Percentiles rank a stretch among this genome's conserved stretches.
phyloP scores from a whole-genome alignment of 2,888 invertebrate species.

The Lottia gigantea region DNA sequence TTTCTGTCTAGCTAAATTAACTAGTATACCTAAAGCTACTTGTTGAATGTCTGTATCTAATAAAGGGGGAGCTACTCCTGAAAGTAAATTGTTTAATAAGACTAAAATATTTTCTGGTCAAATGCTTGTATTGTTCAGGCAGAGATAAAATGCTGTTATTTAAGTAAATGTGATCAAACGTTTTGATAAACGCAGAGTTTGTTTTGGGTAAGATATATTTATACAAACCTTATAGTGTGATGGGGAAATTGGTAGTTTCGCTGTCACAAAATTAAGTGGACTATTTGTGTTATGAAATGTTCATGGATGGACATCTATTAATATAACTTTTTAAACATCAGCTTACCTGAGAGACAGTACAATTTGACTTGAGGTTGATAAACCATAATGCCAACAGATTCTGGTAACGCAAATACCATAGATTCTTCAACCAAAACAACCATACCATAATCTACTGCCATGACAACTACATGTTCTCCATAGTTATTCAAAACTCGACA shows the following conservation, averaged over 20 bases:
- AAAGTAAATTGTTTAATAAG: not conserved
- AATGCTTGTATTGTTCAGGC: too few species aligned
- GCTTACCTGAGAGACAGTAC: slow-evolving; percentile 40
- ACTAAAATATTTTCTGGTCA: too few species aligned
- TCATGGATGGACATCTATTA: too few species aligned
- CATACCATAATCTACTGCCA: slow-evolving; percentile 43
- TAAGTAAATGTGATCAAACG: too few species aligned
- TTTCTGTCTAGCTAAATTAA: not conserved
- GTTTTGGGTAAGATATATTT: too few species aligned
- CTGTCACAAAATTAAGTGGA: too few species aligned
- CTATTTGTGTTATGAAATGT: too few species aligned
- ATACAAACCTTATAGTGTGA: too few species aligned
- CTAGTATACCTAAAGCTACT: not conserved
- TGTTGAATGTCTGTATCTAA: not conserved
- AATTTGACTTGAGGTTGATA: slow-evolving; percentile 36
- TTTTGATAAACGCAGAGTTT: too few species aligned
- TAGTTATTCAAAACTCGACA: slow-evolving; percentile 27
- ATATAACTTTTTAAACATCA: not conserved
- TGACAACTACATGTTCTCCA: slow-evolving; percentile 29
- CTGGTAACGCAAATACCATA: slow-evolving; percentile 33
- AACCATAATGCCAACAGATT: slow-evolving; percentile 20
- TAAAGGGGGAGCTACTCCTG: slow-evolving; percentile 27
- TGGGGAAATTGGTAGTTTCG: too few species aligned
- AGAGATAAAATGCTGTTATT: too few species aligned
- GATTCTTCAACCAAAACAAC: slow-evolving; percentile 20